A percentile compares a stretch with the other conserved stretches of the same genome.
Evolutionary conservation across 2,113 vertebrate species (phyloP).

Genomic region (Butastur rufipennis): DNA sequence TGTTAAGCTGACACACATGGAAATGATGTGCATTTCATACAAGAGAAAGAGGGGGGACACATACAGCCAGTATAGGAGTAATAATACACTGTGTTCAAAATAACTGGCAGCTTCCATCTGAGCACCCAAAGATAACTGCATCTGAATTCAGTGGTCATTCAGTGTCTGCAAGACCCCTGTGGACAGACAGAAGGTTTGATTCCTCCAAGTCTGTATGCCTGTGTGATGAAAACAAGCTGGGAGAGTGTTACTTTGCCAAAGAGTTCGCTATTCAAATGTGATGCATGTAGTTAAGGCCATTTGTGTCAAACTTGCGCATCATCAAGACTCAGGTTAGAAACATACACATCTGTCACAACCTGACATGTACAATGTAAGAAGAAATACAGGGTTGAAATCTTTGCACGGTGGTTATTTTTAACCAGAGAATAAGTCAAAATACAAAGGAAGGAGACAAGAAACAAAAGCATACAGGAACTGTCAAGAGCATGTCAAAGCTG

Average conservation of each 20-base stretch:
- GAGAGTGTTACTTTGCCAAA: not conserved
- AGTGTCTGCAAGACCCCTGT: not conserved
- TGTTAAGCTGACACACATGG: not conserved
- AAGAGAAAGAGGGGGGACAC: rapidly evolving
- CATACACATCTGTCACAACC: not conserved
- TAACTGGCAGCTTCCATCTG: not conserved
- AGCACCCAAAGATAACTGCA: not conserved
- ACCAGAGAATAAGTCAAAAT: not conserved
- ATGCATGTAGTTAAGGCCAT: not conserved
- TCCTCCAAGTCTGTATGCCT: not conserved
- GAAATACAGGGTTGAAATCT: not conserved
- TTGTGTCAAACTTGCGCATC: not conserved
- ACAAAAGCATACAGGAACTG: not conserved
- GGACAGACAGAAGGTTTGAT: not conserved
- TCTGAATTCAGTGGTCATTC: not conserved
- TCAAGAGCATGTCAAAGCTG: not conserved
- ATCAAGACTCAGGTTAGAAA: not conserved
- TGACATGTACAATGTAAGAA: not conserved
- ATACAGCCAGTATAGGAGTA: not conserved
- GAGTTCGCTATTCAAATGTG: not conserved
- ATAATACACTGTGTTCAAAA: not conserved
- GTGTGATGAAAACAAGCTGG: not conserved
- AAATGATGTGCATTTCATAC: not conserved
- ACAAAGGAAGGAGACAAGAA: not conserved
- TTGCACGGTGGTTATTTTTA: not conserved